These are phyloP conservation scores for Osmerus eperlanus DNA, from an alignment of 2,113 vertebrate species.

Conservation along the genomic window DNA sequence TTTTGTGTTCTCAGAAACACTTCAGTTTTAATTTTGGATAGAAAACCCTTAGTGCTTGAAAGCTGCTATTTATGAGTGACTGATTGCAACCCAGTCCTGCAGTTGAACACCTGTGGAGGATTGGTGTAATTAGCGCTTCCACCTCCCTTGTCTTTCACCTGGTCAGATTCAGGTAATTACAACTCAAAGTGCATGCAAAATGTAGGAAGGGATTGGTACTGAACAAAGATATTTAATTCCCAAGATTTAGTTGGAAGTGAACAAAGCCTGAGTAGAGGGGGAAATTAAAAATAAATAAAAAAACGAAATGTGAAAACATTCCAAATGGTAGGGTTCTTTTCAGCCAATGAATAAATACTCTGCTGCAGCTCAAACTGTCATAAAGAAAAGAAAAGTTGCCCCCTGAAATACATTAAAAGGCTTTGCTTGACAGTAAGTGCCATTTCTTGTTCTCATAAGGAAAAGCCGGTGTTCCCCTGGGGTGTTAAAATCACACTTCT, in stretches of 20 bases:
- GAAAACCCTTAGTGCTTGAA: too few relatives aligned
- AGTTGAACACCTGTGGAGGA: too few relatives aligned
- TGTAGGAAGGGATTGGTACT: too few relatives aligned
- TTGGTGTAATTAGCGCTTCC: too few relatives aligned
- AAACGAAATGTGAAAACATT: not conserved
- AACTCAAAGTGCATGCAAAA: too few relatives aligned
- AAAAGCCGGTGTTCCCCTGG: slow-evolving; percentile 33
- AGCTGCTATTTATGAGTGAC: too few relatives aligned
- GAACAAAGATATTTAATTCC: too few relatives aligned
- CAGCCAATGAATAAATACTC: not conserved
- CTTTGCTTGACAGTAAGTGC: slow-evolving; percentile 20
- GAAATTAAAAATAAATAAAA: not conserved
- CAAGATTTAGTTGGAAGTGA: not conserved
- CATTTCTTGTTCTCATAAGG: slow-evolving; percentile 40
- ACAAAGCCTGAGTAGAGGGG: not conserved
- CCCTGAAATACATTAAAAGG: slow-evolving; percentile 26
- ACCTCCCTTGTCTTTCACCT: too few relatives aligned
- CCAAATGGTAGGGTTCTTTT: not conserved
- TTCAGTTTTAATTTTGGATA: too few relatives aligned
- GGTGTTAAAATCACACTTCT: slow-evolving; percentile 3
- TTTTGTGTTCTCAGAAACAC: too few relatives aligned
- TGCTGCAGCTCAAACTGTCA: slow-evolving; percentile 30
- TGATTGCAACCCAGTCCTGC: too few relatives aligned
- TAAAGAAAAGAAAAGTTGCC: slow-evolving; percentile 24
- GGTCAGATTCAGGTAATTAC: too few relatives aligned